Conservation (phyloP, 2,888 invertebrate species). For the Platypus cylindrus region DNA sequence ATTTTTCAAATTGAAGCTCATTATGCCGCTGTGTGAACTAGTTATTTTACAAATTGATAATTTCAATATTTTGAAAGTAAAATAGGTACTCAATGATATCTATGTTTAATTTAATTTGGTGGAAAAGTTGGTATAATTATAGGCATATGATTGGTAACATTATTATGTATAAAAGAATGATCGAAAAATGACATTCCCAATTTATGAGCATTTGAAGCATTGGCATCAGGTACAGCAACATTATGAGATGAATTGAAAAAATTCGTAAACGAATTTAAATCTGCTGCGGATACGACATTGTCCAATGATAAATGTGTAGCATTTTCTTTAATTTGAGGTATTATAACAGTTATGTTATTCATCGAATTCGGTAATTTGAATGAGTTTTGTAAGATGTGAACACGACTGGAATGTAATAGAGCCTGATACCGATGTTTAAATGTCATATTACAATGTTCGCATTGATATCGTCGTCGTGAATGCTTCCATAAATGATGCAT, state of each 20-base stretch:
- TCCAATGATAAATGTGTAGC: constrained; percentile 25
- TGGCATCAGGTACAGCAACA: constrained; percentile 32
- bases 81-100: no score
- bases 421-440: constrained; percentile 40
- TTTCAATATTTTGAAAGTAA: no score
- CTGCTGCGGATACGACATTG: constrained; percentile 22
- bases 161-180: constrained; percentile 33
- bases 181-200: constrained; percentile 36
- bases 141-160: constrained; percentile 34
- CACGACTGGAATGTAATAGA: constrained; percentile 36
- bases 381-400: constrained; percentile 27
- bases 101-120: constrained; percentile 23
- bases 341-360: constrained; percentile 11
- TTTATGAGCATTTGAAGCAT: constrained; percentile 32
- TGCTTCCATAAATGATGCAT: constrained; percentile 43
- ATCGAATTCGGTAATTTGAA: constrained; percentile 16
- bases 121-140: constrained; percentile 36
- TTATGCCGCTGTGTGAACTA: no score
- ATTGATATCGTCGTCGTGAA: constrained; percentile 31
- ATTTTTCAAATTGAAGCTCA: no score
- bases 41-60: no score
- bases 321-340: constrained; percentile 24
- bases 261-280: constrained; percentile 21
- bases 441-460: constrained; percentile 37
- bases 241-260: constrained; percentile 27